A percentile compares a stretch with the other conserved stretches of the same genome.
Conservation (phyloP, 1,140 invertebrate genomes). For the Cydia strobilella region DNA sequence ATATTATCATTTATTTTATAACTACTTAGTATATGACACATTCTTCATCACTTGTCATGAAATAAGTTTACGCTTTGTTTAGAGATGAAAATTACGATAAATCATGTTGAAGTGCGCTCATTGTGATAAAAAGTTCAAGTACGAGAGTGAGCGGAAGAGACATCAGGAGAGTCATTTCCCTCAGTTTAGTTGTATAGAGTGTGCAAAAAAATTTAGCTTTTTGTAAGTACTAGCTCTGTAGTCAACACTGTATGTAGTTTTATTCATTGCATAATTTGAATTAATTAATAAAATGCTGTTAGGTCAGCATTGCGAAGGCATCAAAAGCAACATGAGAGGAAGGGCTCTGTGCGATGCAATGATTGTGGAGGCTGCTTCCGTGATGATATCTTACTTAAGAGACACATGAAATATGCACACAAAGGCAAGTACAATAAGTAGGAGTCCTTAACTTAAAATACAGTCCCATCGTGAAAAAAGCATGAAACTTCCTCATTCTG, state of each 20-base stretch:
- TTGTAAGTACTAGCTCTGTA: constrained; percentile 52
- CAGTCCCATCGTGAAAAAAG: no score
- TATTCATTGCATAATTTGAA: neutral
- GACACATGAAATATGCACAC: constrained; percentile 73
- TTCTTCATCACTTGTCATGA: neutral
- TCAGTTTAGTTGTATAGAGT: constrained; percentile 63
- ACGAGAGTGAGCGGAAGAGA: constrained; percentile 67
- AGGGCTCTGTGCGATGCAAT: constrained; percentile 54
- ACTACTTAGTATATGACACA: neutral
- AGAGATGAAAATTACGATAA: neutral
- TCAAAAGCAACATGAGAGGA: constrained; percentile 68
- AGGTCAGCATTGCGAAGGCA: constrained; percentile 70
- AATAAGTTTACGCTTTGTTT: neutral
- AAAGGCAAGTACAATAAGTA: constrained; percentile 60
- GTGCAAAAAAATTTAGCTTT: constrained; percentile 71
- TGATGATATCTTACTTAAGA: constrained; percentile 61
- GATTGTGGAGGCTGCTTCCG: constrained; percentile 60
- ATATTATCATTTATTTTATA: no score
- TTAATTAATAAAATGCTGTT: neutral
- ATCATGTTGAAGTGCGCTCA: constrained; percentile 51
- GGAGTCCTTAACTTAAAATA: no score
- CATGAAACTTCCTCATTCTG: no score
- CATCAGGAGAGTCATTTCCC: constrained; percentile 68
- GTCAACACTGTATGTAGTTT: neutral
- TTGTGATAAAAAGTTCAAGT: constrained; percentile 67